Conservation (phyloP, 2,797 vertebrate species). For the Enteromius unitaeniatus region DNA sequence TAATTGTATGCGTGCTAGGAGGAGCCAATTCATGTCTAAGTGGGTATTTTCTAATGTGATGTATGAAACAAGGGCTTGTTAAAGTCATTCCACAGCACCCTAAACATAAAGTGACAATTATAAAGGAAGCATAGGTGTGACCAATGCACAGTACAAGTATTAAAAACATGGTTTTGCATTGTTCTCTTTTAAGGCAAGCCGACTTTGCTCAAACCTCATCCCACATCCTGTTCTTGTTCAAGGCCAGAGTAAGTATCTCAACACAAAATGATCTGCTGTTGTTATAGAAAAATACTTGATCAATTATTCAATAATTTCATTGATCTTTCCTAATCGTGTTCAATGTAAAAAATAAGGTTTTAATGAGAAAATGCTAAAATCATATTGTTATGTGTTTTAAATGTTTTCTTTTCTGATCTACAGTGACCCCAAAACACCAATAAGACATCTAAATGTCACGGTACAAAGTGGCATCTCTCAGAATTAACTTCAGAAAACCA, state of each 20-base stretch:
- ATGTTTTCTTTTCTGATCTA: not conserved
- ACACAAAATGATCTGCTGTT: not conserved
- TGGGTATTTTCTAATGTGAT: not conserved
- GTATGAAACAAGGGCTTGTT: conserved; percentile 5
- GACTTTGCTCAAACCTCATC: not conserved
- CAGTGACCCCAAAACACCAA: not conserved
- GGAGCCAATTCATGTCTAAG: not conserved
- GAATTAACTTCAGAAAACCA: not conserved
- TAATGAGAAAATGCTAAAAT: not conserved
- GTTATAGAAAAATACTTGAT: not conserved
- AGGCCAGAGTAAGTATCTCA: not conserved
- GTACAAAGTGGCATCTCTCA: not conserved
- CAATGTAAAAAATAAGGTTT: not conserved
- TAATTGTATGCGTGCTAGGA: not conserved
- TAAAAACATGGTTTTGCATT: not conserved
- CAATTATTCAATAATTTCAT: not conserved
- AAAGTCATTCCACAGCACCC: not conserved
- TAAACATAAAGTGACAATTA: not conserved
- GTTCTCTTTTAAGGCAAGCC: not conserved
- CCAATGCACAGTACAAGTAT: not conserved
- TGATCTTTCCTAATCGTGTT: not conserved
- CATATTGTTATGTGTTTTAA: not conserved
- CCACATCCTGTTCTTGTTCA: conserved; percentile 25
- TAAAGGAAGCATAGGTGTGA: not conserved
- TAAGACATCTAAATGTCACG: too few species aligned